Evolutionary conservation across 1,140 invertebrate genomes (phyloP).

Genomic region (Drosophila punjabiensis): DNA sequence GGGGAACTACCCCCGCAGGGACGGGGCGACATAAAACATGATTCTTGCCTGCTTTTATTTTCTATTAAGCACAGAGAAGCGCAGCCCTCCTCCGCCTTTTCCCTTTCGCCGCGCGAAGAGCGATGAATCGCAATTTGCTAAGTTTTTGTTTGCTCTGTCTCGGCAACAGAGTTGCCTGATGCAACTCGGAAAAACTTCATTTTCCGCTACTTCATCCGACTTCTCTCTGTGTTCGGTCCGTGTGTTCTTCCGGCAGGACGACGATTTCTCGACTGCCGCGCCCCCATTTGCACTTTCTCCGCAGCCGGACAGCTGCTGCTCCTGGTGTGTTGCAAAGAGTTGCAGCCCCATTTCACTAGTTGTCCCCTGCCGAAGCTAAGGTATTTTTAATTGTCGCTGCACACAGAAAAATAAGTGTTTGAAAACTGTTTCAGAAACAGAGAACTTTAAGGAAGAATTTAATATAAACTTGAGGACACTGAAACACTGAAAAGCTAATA

Average conservation of each 20-base stretch:
- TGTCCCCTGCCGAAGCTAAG: constrained; percentile 40
- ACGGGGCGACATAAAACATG: constrained; percentile 56
- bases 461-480: not conserved
- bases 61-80: constrained; percentile 55
- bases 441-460: not conserved
- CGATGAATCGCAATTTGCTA: constrained; percentile 80
- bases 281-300: constrained; percentile 29
- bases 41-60: constrained; percentile 78
- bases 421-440: not conserved
- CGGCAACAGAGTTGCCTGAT: constrained; percentile 27
- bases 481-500: not conserved
- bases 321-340: constrained; percentile 14
- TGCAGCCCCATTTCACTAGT: constrained; percentile 14
- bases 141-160: constrained; percentile 72
- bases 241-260: constrained; percentile 17
- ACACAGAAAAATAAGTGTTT: not conserved
- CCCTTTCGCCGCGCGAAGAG: constrained; percentile 32
- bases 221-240: constrained; percentile 32
- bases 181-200: constrained; percentile 76
- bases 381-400: constrained; percentile 61
- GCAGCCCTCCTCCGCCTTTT: not conserved
- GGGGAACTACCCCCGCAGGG: not conserved
- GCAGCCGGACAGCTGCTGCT: constrained; percentile 9
- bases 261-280: constrained; percentile 62
- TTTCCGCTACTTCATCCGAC: constrained; percentile 73